Base-by-base conservation (phyloP, 2,888 invertebrate genomes). In the Hirtodrosophila trivittata region DNA sequence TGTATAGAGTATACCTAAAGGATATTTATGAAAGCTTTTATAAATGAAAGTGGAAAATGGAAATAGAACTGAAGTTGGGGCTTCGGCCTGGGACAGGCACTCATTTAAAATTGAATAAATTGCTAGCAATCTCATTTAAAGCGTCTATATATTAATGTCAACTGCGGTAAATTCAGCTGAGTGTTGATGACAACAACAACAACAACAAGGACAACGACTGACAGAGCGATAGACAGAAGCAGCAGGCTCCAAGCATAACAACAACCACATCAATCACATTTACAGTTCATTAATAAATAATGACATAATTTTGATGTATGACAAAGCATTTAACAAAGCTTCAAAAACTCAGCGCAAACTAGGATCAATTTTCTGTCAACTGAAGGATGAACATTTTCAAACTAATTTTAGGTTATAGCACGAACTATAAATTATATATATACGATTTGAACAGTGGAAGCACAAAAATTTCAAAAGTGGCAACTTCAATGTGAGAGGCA, bases 261-360 rank as follows among this genome's bases (percentile, higher is more conserved):
- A 41, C 49, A 38, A 64, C 25, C 66, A 72, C 86, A 87, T 87
- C 72, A 75, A 87, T 83, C 83, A 83, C 70, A 75, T 86, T 86
- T 72, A 77, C 71, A 78, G 75, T 66, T 87, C 80, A 87, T 84
- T 78, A 83, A 80, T 80, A 75, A 72, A 68, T 72, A 71, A 59
- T 50, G 73, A 69, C 72, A 73, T 77, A 66, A 62, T 70, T 78
- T 75, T 76, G 77, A 78, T 83, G 80, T 73, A 73, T 77, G 83
- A 86, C 77, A 83, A 63, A 67, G 68, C 70, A 86, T 76, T 80
- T 80, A 80, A 76, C 64, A 80, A 65, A 47, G 66, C 37, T 14
- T 30, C 8, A 21, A 14, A 38, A 26, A 14, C 38, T 21, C 18
- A 21, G 18, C 18, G 18, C 13, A n/a, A n/a, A n/a, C n/a, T n/a